phyloP scores from a whole-genome alignment of 2,888 invertebrate species.

The Pelosia muscerda region DNA sequence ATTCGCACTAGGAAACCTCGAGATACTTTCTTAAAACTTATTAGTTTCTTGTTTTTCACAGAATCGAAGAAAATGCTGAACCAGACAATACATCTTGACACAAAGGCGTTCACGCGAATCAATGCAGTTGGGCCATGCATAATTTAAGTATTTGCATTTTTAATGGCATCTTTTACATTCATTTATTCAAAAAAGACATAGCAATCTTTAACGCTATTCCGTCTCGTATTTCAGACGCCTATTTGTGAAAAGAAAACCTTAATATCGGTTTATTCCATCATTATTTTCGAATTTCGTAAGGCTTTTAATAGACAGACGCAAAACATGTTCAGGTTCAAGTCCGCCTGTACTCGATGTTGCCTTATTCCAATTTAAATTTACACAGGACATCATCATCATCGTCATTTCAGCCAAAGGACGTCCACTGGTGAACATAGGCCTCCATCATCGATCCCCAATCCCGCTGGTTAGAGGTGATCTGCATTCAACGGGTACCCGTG shows the following conservation, averaged over 20 bases:
- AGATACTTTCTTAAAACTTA: not conserved
- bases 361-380: no score
- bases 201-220: conserved; percentile 37
- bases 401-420: no score
- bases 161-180: conserved; percentile 28
- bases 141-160: conserved; percentile 41
- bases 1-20: not conserved
- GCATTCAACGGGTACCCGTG: no score
- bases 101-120: conserved; percentile 24
- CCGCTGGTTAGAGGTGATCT: no score
- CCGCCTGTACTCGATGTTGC: no score
- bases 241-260: not conserved
- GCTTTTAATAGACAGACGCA: no score
- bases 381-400: no score
- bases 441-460: no score
- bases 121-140: conserved; percentile 22
- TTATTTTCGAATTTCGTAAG: no score
- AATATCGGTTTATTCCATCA: no score
- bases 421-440: no score
- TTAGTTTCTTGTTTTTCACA: conserved; percentile 2
- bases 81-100: conserved; percentile 24
- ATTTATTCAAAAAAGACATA: conserved; percentile 37
- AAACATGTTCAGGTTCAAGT: no score
- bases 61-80: conserved; percentile 21
- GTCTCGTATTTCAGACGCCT: conserved; percentile 28